phyloP scores from a whole-genome alignment of 2,797 vertebrate species.

The Cuculus canorus region DNA sequence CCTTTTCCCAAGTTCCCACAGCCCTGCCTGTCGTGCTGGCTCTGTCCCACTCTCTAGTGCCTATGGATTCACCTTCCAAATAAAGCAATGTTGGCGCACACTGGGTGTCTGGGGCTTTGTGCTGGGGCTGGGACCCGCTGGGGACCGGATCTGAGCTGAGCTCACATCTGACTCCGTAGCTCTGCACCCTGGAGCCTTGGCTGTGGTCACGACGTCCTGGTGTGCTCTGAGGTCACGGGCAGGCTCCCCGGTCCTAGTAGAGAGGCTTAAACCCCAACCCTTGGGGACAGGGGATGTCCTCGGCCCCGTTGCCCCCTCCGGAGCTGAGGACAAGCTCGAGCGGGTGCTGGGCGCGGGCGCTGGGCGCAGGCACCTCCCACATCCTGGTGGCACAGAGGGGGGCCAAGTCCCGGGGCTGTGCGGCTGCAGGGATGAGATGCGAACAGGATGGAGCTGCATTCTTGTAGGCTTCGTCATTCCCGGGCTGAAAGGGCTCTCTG shows the following conservation, averaged over 20 bases:
- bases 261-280: neutral
- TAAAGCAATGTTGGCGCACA: neutral
- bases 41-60: neutral
- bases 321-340: neutral
- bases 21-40: neutral
- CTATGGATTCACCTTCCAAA: slow-evolving; percentile 33
- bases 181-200: neutral
- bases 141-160: neutral
- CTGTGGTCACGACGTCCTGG: rapidly evolving
- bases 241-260: neutral
- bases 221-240: neutral
- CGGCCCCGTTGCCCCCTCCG: neutral
- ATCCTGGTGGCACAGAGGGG: neutral
- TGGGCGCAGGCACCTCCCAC: neutral
- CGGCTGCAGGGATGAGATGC: no score
- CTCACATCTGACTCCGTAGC: neutral
- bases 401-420: neutral
- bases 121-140: neutral
- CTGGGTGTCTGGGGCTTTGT: neutral
- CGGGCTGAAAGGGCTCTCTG: neutral
- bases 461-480: neutral
- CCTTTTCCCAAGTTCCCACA: neutral
- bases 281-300: neutral
- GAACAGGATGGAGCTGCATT: neutral
- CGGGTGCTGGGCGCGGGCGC: no score